Evolutionary conservation across 2,888 invertebrate genomes (phyloP), one percentile per base, ranked within the genome.

Genomic region (Portevinia maculata): DNA sequence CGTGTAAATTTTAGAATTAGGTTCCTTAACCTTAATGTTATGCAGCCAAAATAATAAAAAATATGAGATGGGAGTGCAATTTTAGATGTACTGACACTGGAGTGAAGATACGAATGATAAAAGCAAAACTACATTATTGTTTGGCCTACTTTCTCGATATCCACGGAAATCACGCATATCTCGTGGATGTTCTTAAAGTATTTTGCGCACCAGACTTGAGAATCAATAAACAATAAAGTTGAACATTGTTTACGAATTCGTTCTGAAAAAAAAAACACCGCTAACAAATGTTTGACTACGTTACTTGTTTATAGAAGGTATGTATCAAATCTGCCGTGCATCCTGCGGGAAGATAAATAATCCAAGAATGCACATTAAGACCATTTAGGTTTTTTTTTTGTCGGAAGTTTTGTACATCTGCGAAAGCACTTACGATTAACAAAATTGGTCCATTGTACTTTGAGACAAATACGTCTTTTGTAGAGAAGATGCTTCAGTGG

Each of bases 21-120:
- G 60, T 67, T 59, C 44, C 30, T 53, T 65, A 59, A 65, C 79
- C 79, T 79, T 79, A 60, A 13, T n/a, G 13, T n/a, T 17, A 64
- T 3, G 19, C 19, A 7, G 11, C 32, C 7, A 19, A 44, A 19
- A 9, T n/a, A 13, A 21, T 11, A 19, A 59, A 7, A 28, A n/a
- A n/a, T 19, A 21, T 41, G 30, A 15, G 39, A 55, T 21, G 4
- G 11, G 39, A 11, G 4, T 19, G 21, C 8, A 21, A 57, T 15
- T 67, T 46, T 34, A 5, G 32, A 9, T 67, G 32, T 28, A 19
- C 4, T 19, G 28, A 15, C 39, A 1, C 11, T 11, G 17, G 24
- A 0, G 7, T 11, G 8, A 7, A 24, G 1, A 24, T n/a, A 15
- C 19, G 24, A 50, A 17, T 7, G n/a, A 17, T 11, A n/a, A 59